phyloP scores from a whole-genome alignment of 1,140 invertebrate genomes.

The Heliconius nattereri region DNA sequence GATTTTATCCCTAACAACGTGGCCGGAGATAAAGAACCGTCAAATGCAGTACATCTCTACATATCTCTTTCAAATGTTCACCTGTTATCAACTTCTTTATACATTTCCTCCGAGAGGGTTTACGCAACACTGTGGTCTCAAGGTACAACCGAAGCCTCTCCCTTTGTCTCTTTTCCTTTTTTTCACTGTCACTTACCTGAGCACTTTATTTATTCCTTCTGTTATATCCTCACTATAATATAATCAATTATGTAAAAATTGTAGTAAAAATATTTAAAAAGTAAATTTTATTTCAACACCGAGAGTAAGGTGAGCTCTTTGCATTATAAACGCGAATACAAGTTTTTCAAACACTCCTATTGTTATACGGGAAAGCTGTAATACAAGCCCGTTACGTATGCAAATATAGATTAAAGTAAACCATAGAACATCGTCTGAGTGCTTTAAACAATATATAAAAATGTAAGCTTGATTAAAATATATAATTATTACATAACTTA shows the following conservation, averaged over 20 bases:
- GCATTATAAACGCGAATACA: not conserved
- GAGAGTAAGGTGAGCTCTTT: not conserved
- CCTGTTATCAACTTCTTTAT: too few species aligned
- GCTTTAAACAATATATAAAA: not conserved
- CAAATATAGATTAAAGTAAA: conserved; percentile 18
- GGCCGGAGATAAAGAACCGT: too few species aligned
- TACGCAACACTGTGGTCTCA: too few species aligned
- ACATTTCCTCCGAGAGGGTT: too few species aligned
- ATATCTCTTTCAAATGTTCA: too few species aligned
- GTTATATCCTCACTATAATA: too few species aligned
- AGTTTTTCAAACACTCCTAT: not conserved
- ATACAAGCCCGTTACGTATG: conserved; percentile 20
- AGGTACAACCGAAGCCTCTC: too few species aligned
- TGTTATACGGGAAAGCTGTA: conserved; percentile 2
- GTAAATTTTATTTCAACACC: not conserved
- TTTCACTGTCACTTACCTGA: too few species aligned
- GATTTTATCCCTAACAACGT: too few species aligned
- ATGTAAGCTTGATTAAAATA: not conserved
- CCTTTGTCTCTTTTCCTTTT: too few species aligned
- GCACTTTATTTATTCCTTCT: too few species aligned
- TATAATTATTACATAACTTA: not conserved
- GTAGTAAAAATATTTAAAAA: not conserved
- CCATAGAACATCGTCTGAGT: conserved; percentile 1
- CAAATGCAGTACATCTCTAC: too few species aligned
- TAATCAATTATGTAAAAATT: not conserved